Evolutionary conservation across 1,140 invertebrate species (phyloP).

Genomic region (Ostrea edulis): DNA sequence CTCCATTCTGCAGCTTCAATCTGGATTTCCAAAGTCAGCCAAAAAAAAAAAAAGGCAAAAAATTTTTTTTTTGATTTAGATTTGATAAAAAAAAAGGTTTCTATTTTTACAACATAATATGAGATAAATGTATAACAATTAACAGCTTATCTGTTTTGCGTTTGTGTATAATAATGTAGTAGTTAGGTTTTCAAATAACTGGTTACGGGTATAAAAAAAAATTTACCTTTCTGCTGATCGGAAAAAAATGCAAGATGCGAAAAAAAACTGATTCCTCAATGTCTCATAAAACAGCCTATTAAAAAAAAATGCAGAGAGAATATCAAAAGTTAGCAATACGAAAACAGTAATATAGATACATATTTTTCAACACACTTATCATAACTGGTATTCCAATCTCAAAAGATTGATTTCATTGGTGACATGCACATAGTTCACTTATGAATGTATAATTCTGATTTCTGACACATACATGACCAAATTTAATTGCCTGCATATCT

Average conservation of each 20-base stretch:
- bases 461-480: no score
- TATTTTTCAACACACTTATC: background rate
- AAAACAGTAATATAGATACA: background rate
- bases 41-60: slow-evolving; percentile 44
- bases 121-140: no score
- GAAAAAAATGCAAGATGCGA: slow-evolving; percentile 35
- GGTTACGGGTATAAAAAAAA: slow-evolving; percentile 17
- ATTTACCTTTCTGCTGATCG: slow-evolving; percentile 14
- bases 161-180: no score
- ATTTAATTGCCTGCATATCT: no score
- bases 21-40: slow-evolving; percentile 39
- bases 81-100: no score
- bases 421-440: no score
- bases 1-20: slow-evolving; percentile 40
- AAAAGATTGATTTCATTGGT: no score
- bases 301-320: slow-evolving; percentile 38
- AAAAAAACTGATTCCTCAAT: slow-evolving; percentile 37
- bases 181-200: background rate
- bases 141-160: no score
- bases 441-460: no score
- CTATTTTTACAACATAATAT: no score
- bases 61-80: background rate
- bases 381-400: no score
- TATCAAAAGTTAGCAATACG: background rate
- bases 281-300: slow-evolving; percentile 29